Evolutionary conservation across 64 coral and sea anemone species (phyloP), one percentile per base, ranked within the genome.

Genomic region (Porites lutea): DNA sequence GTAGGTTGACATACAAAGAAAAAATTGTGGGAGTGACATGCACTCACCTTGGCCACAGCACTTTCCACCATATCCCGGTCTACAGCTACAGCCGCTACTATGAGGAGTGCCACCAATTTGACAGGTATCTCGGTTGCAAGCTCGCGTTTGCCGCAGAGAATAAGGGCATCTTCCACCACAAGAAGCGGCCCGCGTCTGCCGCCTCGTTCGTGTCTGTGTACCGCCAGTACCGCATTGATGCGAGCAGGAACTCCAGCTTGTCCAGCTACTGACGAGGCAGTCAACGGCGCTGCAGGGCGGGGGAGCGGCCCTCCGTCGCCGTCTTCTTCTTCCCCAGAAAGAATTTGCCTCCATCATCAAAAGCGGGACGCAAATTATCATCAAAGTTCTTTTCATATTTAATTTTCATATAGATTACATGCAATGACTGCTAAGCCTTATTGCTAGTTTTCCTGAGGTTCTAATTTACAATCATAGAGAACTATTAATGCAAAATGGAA

Each of bases 31-130:
- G n/a, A n/a, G n/a, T n/a, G n/a, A n/a, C n/a, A n/a, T n/a, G n/a
- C 22, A 73, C 95, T 89, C 37, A 96, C 95, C 95, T 48, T 58
- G 64, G 58, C 84, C 95, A 19, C 95, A 96, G 50, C 95, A 96
- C 6, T 74, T 75, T 3, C 95, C 95, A 8, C 66, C 82, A 54
- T 52, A 93, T 6, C 95, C 95, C 9, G 90, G 1, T 27, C 70
- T 83, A 77, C 95, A 96, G 3, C 61, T 72, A 48, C 95, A 96
- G 1, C 86, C 72, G 4, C 90, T 87, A 9, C 48, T 77, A 4
- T 22, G 50, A n/a, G 95, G 95, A 0, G 86, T 89, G 15, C 90
- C 95, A 68, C 95, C 95, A 55, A 93, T 96, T 72, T 60, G 79
- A 54, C 95, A 96, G 20, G 72, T 87, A 51, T 87, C 87, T 48